A percentile compares a stretch with the other conserved stretches of the same genome.
Evolutionary conservation across 2,113 vertebrate species (phyloP).

Genomic region (Eptatretus burgeri): DNA sequence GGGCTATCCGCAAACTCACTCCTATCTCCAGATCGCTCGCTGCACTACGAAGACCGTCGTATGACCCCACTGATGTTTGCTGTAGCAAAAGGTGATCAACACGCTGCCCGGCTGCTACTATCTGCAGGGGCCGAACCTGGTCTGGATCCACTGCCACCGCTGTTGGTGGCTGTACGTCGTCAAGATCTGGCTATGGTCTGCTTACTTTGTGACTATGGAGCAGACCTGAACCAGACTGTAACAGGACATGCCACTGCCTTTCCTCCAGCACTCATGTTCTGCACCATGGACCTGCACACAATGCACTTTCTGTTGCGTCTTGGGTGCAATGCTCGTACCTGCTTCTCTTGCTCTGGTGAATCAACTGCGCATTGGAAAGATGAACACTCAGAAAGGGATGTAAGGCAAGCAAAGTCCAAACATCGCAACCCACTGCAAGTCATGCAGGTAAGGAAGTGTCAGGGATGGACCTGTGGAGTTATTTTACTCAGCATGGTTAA

Average conservation of each 20-base stretch:
- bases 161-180: conserved; percentile 46
- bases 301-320: conserved; percentile 51
- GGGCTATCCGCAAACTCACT: conserved; percentile 46
- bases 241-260: conserved; percentile 35
- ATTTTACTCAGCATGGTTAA: no score
- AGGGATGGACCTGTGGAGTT: no score
- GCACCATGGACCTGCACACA: conserved; percentile 33
- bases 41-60: conserved; percentile 53
- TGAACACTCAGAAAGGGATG: no score
- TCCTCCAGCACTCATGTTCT: conserved; percentile 46
- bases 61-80: conserved; percentile 44
- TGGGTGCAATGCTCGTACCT: conserved; percentile 36
- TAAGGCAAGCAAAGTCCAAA: no score
- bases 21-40: conserved; percentile 32
- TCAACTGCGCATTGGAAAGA: no score
- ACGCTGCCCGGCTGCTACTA: conserved; percentile 31
- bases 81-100: conserved; percentile 40
- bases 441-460: no score
- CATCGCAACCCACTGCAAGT: no score
- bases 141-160: conserved; percentile 40
- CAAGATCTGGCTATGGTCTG: conserved; percentile 15
- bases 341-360: conserved; percentile 43
- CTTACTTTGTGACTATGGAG: conserved; percentile 50
- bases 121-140: conserved; percentile 49
- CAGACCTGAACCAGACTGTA: conserved; percentile 30